Evolutionary conservation across 2,113 vertebrate species (phyloP).

Genomic region (Chamaea fasciata): DNA sequence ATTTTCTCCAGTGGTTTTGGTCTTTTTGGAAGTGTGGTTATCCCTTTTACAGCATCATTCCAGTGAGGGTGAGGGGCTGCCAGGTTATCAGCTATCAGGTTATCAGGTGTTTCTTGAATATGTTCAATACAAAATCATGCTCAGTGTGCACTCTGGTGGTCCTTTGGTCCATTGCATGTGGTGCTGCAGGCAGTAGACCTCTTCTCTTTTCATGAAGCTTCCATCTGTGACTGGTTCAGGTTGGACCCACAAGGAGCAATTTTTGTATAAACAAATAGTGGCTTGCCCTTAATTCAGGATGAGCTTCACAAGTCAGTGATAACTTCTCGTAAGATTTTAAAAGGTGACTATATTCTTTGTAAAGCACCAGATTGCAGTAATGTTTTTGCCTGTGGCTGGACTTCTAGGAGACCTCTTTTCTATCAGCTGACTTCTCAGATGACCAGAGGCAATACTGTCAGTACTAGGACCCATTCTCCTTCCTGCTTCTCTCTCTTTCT

Average conservation of each 20-base stretch:
- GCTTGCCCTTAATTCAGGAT: neutral
- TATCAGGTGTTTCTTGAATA: neutral
- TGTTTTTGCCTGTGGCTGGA: neutral
- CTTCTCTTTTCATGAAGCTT: neutral
- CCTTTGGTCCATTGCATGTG: neutral
- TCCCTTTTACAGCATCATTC: neutral
- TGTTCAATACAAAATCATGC: neutral
- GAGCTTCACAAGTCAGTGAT: neutral
- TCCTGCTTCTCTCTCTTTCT: neutral
- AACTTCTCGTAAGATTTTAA: neutral
- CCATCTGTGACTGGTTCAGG: neutral
- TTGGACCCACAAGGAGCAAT: neutral
- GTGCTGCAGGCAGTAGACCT: neutral
- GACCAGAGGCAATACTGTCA: neutral
- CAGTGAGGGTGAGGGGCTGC: neutral
- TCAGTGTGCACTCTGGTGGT: neutral
- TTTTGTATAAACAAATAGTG: neutral
- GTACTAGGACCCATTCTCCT: neutral
- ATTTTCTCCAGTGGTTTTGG: neutral
- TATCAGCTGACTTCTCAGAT: neutral
- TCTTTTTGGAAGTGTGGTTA: neutral
- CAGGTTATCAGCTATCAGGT: neutral
- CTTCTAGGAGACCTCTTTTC: neutral
- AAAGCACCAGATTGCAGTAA: neutral
- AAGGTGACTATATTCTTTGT: neutral